Percentiles rank a stretch among this genome's conserved stretches.
These are phyloP conservation scores for Criorhina ranunculi DNA, from an alignment of 2,888 invertebrate genomes.

Conservation along the genomic window DNA sequence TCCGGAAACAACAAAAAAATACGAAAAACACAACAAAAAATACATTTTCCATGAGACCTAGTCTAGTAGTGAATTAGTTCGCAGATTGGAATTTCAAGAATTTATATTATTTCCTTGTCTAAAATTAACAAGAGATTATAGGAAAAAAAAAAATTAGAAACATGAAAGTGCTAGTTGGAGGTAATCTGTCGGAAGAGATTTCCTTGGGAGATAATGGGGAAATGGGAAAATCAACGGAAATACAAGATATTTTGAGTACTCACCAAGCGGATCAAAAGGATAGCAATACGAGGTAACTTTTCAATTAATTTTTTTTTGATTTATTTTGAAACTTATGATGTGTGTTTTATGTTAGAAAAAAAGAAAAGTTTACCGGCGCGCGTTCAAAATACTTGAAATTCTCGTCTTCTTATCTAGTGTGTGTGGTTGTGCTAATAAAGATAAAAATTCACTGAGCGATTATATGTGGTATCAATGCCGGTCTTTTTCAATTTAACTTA, in stretches of 20 bases:
- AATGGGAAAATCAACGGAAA: constrained; percentile 63
- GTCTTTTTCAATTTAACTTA: too few relatives aligned
- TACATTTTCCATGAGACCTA: constrained; percentile 16
- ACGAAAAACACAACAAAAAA: constrained; percentile 21
- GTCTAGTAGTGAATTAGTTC: constrained; percentile 38
- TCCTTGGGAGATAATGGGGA: constrained; percentile 55
- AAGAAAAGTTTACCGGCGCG: too few relatives aligned
- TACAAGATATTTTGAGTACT: constrained; percentile 61
- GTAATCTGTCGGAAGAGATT: constrained; percentile 63
- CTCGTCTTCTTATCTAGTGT: too few relatives aligned
- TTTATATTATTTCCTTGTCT: constrained; percentile 27
- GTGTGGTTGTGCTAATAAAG: too few relatives aligned
- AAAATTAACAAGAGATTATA: constrained; percentile 30
- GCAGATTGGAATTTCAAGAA: constrained; percentile 59
- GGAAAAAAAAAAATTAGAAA: constrained; percentile 33
- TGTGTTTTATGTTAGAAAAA: too few relatives aligned
- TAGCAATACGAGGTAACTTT: constrained; percentile 54
- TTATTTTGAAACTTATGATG: too few relatives aligned
- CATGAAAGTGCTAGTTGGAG: constrained; percentile 66
- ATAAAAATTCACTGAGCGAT: too few relatives aligned
- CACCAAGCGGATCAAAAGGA: constrained; percentile 56
- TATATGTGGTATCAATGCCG: too few relatives aligned
- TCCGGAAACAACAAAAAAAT: constrained; percentile 19
- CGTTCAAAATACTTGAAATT: too few relatives aligned
- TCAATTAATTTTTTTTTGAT: not conserved